These are phyloP conservation scores for Lycia hirtaria DNA, from an alignment of 2,888 invertebrate genomes.

Conservation along the genomic window DNA sequence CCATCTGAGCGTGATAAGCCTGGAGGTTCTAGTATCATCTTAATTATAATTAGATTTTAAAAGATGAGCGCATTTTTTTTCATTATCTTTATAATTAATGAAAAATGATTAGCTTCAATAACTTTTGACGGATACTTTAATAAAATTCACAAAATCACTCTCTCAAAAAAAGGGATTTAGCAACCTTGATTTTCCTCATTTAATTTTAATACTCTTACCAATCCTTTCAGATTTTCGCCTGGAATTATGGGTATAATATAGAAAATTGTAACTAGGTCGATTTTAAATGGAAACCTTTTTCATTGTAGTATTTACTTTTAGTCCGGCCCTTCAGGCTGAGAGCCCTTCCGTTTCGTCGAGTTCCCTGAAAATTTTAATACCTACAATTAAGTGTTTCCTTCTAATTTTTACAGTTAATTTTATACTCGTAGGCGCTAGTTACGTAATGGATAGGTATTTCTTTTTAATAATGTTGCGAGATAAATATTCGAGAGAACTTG, in stretches of 20 bases:
- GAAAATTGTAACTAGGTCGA: conserved; percentile 23
- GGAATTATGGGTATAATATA: conserved; percentile 13
- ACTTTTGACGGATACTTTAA: conserved; percentile 10
- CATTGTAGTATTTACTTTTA: conserved; percentile 31
- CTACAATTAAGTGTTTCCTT: conserved; percentile 21
- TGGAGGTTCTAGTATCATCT: too few relatives aligned
- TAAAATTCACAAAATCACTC: conserved; percentile 22
- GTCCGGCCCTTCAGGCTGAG: conserved; percentile 27
- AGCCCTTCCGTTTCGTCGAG: conserved; percentile 35
- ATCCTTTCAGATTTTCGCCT: conserved; percentile 23
- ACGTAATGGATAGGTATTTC: background rate
- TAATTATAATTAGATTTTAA: background rate
- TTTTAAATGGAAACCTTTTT: conserved; percentile 30
- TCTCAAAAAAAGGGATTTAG: conserved; percentile 2
- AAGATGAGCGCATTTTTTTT: background rate
- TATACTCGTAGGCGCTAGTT: background rate
- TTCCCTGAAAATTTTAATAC: conserved; percentile 23
- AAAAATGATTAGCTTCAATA: conserved; percentile 11
- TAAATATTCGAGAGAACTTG: background rate
- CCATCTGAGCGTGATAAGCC: too few relatives aligned
- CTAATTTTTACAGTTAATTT: conserved; percentile 6
- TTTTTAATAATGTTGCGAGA: background rate
- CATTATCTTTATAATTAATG: background rate
- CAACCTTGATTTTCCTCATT: conserved; percentile 5
- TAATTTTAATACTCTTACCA: conserved; percentile 26